Percentiles rank a stretch among this genome's conserved stretches.
phyloP scores from a whole-genome alignment of 1,140 invertebrate genomes.

The Periplaneta americana region DNA sequence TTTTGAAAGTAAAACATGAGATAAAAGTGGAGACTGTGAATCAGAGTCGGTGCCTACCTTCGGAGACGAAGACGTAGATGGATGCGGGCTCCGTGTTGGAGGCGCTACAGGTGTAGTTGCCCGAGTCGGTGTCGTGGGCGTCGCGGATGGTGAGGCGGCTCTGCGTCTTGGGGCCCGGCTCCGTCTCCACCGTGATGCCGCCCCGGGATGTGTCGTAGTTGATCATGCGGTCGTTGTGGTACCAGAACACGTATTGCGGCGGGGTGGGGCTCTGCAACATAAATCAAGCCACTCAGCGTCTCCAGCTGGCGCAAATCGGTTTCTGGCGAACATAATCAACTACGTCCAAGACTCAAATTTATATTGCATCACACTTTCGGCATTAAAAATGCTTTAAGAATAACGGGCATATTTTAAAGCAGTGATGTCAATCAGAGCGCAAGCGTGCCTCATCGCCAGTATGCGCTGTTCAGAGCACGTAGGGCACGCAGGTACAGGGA shows the following conservation, averaged over 20 bases:
- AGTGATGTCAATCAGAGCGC: no score
- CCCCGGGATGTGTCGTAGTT: conserved; percentile 83
- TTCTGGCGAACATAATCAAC: no score
- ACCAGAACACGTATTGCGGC: conserved; percentile 87
- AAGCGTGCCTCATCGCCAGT: no score
- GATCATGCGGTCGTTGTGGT: conserved; percentile 87
- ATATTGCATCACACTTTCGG: no score
- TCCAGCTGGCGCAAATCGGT: no score
- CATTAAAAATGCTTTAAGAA: no score
- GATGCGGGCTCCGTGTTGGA: conserved; percentile 84
- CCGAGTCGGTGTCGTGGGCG: conserved; percentile 78
- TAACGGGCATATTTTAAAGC: no score
- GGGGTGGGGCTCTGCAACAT: conserved; percentile 74
- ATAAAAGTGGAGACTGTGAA: no score
- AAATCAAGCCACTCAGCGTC: conserved; percentile 15
- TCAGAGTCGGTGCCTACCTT: conserved; percentile 59
- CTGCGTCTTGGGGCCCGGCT: conserved; percentile 75
- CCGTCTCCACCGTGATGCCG: conserved; percentile 79
- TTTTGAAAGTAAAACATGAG: no score
- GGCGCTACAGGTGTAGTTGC: conserved; percentile 86
- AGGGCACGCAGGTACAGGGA: no score
- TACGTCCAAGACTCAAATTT: no score
- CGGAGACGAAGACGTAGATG: conserved; percentile 84
- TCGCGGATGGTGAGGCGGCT: conserved; percentile 75
- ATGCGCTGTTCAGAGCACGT: no score